phyloP scores from a whole-genome alignment of 2,797 vertebrate genomes.

The Coendou prehensilis region DNA sequence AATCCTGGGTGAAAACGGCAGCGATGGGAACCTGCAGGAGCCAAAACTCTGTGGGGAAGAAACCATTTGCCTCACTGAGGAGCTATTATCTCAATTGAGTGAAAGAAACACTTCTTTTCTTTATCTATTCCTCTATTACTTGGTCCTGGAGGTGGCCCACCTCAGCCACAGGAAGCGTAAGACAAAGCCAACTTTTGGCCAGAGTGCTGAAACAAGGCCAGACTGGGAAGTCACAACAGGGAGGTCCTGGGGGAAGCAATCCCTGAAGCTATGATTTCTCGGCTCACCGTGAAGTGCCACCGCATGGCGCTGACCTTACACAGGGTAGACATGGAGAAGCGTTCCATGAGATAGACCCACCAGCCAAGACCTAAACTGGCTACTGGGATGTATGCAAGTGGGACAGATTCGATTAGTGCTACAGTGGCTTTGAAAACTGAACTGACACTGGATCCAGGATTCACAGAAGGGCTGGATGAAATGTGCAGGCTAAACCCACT shows the following conservation, averaged over 20 bases:
- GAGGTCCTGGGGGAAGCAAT: neutral
- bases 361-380: neutral
- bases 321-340: neutral
- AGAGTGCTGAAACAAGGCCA: neutral
- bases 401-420: neutral
- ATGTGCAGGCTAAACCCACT: neutral
- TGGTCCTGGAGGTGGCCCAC: neutral
- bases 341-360: neutral
- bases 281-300: neutral
- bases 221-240: neutral
- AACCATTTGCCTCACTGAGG: fast-evolving
- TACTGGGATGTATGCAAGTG: no score
- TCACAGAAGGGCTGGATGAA: neutral
- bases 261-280: neutral
- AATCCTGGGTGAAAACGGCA: neutral
- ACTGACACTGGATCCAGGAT: neutral
- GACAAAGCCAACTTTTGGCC: neutral
- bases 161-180: no score
- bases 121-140: neutral
- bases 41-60: neutral
- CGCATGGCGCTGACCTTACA: neutral
- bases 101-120: neutral
- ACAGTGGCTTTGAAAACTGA: neutral
- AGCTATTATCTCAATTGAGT: neutral
- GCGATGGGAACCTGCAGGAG: fast-evolving